A percentile compares a stretch with the other conserved stretches of the same genome.
These are phyloP conservation scores for Tragelaphus strepsiceros DNA, from an alignment of 2,113 vertebrate genomes.

Conservation along the genomic window DNA sequence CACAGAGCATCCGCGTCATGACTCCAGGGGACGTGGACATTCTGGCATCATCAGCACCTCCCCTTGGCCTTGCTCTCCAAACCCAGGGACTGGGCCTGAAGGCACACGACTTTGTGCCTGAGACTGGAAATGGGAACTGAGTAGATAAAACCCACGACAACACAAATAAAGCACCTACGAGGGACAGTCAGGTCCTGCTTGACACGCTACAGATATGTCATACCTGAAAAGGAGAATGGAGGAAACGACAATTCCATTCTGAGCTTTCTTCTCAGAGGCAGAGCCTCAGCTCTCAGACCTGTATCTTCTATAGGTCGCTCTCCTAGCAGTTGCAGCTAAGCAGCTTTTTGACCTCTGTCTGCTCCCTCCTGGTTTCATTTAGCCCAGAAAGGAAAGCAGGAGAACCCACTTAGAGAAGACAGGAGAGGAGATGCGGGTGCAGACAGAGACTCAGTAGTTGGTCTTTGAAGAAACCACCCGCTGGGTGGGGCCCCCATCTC, in stretches of 20 bases:
- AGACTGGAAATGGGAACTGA: background rate
- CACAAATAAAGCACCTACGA: background rate
- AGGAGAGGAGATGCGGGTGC: background rate
- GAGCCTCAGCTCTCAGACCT: background rate
- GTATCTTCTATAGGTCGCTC: background rate
- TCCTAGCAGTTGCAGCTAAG: background rate
- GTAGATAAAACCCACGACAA: background rate
- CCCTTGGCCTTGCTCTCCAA: background rate
- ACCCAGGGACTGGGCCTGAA: background rate
- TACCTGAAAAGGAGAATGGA: background rate
- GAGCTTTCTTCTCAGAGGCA: background rate
- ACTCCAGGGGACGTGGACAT: too few relatives aligned
- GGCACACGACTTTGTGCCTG: background rate
- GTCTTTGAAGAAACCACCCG: background rate
- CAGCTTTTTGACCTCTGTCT: background rate
- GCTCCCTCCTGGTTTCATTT: background rate
- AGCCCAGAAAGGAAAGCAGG: background rate
- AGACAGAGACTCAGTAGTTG: background rate
- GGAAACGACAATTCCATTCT: background rate
- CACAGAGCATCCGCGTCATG: fast-evolving
- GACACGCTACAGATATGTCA: background rate
- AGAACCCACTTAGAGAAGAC: background rate
- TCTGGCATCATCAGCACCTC: background rate
- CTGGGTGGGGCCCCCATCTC: background rate
- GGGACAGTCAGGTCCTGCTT: background rate